These are phyloP conservation scores for Chionomys nivalis DNA, from an alignment of 2,113 vertebrate genomes.

Conservation along the genomic window DNA sequence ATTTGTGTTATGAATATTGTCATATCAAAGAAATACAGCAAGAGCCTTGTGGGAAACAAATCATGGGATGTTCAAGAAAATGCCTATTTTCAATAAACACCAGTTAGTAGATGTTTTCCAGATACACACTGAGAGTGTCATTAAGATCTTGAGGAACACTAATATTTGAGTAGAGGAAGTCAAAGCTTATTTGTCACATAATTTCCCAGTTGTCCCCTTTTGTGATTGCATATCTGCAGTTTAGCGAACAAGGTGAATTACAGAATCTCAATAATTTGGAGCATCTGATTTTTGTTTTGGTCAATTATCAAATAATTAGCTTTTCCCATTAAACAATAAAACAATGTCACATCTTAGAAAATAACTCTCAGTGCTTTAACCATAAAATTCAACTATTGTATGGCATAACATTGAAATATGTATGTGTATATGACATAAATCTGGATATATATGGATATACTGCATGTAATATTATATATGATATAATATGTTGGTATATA, in stretches of 20 bases:
- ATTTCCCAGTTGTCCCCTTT: not conserved
- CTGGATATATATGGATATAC: not conserved
- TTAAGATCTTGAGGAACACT: not conserved
- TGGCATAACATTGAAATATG: not conserved
- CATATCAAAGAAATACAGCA: not conserved
- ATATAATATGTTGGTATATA: not conserved
- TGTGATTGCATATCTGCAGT: not conserved
- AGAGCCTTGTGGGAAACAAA: not conserved
- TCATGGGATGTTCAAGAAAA: not conserved
- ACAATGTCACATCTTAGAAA: not conserved
- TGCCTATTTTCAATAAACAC: not conserved
- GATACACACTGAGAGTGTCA: not conserved
- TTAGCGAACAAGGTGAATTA: not conserved
- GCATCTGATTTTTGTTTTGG: not conserved
- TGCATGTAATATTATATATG: not conserved
- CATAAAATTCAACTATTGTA: not conserved
- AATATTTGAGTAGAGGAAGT: not conserved
- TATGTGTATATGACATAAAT: not conserved
- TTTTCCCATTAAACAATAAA: not conserved
- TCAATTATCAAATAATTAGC: not conserved
- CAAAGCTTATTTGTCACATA: not conserved
- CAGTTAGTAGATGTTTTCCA: not conserved
- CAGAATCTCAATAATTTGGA: not conserved
- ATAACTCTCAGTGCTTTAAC: not conserved
- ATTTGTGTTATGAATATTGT: not conserved